phyloP scores from a whole-genome alignment of 2,113 vertebrate species.

The Rana temporaria region DNA sequence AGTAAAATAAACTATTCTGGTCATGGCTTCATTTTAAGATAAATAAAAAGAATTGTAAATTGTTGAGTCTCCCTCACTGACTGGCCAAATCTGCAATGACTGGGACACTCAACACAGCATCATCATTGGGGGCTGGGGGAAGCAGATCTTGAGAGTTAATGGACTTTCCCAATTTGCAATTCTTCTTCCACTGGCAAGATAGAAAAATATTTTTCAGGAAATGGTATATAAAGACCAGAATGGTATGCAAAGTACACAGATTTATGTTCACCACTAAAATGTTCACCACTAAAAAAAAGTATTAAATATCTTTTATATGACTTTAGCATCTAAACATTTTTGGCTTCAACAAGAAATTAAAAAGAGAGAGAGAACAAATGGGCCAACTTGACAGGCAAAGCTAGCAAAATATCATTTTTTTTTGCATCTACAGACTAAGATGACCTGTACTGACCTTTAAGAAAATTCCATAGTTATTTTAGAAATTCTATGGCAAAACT shows the following conservation, averaged over 20 bases:
- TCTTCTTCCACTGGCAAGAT: not conserved
- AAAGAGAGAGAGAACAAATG: not conserved
- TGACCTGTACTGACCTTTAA: constrained; percentile 16
- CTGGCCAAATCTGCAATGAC: too few relatives aligned
- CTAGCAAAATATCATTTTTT: constrained; percentile 21
- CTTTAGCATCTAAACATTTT: constrained; percentile 19
- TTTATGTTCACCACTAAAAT: constrained; percentile 28
- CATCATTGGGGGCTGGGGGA: too few relatives aligned
- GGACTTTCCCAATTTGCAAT: not conserved
- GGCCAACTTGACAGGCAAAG: constrained; percentile 13
- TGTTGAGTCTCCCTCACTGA: too few relatives aligned
- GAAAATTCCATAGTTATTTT: constrained; percentile 13
- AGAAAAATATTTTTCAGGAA: not conserved
- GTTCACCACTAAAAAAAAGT: constrained; percentile 21
- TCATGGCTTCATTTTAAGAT: too few relatives aligned
- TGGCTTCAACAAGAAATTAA: constrained; percentile 25
- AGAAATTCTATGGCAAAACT: not conserved
- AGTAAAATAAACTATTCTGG: too few relatives aligned
- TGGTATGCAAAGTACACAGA: constrained; percentile 33
- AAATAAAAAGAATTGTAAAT: too few relatives aligned
- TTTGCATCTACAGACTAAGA: not conserved
- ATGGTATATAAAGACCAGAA: not conserved
- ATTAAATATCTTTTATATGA: constrained; percentile 41
- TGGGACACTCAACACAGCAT: too few relatives aligned
- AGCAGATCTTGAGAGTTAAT: too few relatives aligned